Base-by-base conservation (phyloP, 1,140 invertebrate genomes). In the Drosophila quadrilineata region DNA sequence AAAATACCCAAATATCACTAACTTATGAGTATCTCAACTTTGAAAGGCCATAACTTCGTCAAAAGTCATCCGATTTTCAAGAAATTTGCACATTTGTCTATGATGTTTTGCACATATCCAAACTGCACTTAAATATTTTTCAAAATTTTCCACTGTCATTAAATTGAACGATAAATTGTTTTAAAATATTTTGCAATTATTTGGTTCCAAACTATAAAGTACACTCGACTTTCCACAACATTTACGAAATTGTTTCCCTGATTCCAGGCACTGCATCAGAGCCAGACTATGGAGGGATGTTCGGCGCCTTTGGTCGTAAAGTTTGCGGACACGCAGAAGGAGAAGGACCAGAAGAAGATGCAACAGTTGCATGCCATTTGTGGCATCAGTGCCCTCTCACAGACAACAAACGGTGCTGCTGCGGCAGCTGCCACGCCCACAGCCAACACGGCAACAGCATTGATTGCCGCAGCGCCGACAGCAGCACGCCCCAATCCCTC, bases 311-410 rank as follows among this genome's bases (percentile, higher is more conserved):
- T 99, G 62, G 98, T 99, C 14, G 98, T 99, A 5, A 99, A 99
- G 90, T 99, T 99, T 91, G 98, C 98, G 21, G 98, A 99, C 89
- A 99, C 98, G 33, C 98, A 98, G 90, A 99, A 99, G 90, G 98
- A 99, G 88, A 99, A 99, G 90, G 98, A 99, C 89, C 95, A 97
- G 89, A 98, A 98, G 91, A 94, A 97, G 86, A 91, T 98, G 89
- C 96, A 98, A 79, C 96, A 98, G 87, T 93, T 97, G 89, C 95
- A 97, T 74, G 96, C 94, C 88, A 92, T 97, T 9, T 97, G 96
- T 1, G 92, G 93, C 46, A 92, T 93, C 16, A 92, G 91, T 3
- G 91, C 92, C 6, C 91, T 82, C 8, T 50, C 64, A 8, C 70
- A 72, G 16, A 52, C 75, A 24, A 58, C 75, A 31, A 79, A 71